These are phyloP conservation scores for Hoplodrina blanda DNA, from an alignment of 2,888 invertebrate genomes.

Conservation along the genomic window DNA sequence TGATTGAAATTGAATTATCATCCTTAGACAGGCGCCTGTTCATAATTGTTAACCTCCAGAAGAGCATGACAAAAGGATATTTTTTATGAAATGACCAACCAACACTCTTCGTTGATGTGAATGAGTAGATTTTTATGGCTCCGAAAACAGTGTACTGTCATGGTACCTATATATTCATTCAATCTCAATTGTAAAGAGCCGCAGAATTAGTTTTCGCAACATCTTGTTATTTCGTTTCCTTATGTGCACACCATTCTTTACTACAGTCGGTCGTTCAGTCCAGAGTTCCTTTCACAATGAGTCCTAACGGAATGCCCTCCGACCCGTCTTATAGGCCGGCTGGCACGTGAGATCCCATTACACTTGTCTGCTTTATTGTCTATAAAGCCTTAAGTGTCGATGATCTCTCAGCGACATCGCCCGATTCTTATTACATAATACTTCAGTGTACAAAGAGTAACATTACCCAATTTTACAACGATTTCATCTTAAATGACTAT, in stretches of 20 bases:
- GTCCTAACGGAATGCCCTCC: slow-evolving; percentile 75
- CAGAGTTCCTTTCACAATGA: slow-evolving; percentile 58
- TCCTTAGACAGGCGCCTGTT: slow-evolving; percentile 16
- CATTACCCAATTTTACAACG: slow-evolving; percentile 70
- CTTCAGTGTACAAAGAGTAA: slow-evolving; percentile 64
- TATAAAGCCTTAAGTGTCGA: slow-evolving; percentile 85
- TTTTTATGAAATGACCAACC: background rate
- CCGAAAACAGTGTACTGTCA: slow-evolving; percentile 9
- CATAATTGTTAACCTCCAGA: slow-evolving; percentile 5
- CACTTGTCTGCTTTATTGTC: slow-evolving; percentile 84
- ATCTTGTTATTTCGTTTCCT: slow-evolving; percentile 53
- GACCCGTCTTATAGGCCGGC: slow-evolving; percentile 76
- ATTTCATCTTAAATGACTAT: slow-evolving; percentile 71
- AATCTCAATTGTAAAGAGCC: slow-evolving; percentile 24
- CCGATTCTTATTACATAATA: slow-evolving; percentile 72
- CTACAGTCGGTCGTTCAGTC: slow-evolving; percentile 56
- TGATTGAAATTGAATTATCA: slow-evolving; percentile 39
- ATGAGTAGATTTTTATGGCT: slow-evolving; percentile 6
- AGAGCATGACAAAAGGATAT: background rate
- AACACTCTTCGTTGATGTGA: background rate
- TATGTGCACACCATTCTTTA: slow-evolving; percentile 57
- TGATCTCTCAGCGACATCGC: slow-evolving; percentile 72
- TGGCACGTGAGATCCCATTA: slow-evolving; percentile 82
- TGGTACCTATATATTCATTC: slow-evolving; percentile 13
- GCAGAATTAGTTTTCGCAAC: slow-evolving; percentile 34